Evolutionary conservation across 2,113 vertebrate genomes (phyloP).

Genomic region (Campylomormyrus tamandua): DNA sequence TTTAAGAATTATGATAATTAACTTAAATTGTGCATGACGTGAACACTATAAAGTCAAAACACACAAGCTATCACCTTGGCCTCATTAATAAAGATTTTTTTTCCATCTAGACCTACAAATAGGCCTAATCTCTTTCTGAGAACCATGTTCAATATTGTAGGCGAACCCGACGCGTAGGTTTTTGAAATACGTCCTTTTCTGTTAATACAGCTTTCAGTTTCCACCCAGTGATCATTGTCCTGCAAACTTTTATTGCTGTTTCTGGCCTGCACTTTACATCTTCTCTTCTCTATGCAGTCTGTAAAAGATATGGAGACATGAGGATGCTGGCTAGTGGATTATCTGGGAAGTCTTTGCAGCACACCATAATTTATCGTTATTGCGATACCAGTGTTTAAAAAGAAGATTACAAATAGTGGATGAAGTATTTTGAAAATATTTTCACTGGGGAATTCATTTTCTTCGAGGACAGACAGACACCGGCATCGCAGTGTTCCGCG

Average conservation of each 20-base stretch:
- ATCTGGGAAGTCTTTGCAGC: not conserved
- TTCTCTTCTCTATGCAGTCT: not conserved
- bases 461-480: not conserved
- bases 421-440: not conserved
- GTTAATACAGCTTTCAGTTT: not conserved
- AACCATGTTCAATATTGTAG: not conserved
- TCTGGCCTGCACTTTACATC: not conserved
- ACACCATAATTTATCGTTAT: not conserved
- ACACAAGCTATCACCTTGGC: not conserved
- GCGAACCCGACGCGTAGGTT: not conserved
- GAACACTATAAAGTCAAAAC: not conserved
- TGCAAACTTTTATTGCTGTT: not conserved
- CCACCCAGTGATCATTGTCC: not conserved
- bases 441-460: not conserved
- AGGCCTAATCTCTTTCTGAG: not conserved
- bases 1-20: not conserved
- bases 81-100: not conserved
- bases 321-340: not conserved
- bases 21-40: not conserved
- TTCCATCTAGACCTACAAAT: not conserved
- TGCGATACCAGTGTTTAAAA: not conserved
- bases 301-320: not conserved
- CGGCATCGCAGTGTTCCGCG: not conserved
- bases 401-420: not conserved
- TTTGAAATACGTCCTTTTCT: not conserved